phyloP scores from a whole-genome alignment of 1,140 invertebrate genomes.

The Euwallacea fornicatus region DNA sequence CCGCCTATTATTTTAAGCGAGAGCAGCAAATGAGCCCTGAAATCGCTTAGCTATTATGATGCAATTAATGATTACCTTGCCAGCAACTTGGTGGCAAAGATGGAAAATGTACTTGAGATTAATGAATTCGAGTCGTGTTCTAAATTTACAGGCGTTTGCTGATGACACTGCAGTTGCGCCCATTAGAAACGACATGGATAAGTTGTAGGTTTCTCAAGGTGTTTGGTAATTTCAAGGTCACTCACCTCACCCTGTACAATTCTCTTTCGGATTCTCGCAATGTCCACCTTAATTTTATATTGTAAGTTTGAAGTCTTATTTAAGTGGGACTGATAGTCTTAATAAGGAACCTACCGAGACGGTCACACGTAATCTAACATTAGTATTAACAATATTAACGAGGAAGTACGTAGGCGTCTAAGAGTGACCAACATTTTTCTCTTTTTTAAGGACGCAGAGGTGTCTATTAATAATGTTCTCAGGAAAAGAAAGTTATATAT shows the following conservation, averaged over 20 bases:
- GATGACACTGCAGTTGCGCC: no score
- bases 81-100: no score
- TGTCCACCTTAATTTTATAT: no score
- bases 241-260: no score
- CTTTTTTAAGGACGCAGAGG: no score
- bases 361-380: constrained; percentile 15
- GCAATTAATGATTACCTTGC: not conserved
- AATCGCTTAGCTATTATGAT: not conserved
- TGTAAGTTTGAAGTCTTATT: not conserved
- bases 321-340: constrained; percentile 23
- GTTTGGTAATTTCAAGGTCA: no score
- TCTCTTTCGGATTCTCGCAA: no score
- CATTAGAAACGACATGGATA: no score
- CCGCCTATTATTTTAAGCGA: not conserved
- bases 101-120: not conserved
- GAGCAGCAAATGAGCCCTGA: not conserved
- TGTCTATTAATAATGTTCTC: no score
- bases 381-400: constrained; percentile 11
- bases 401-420: constrained; percentile 13
- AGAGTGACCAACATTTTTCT: no score
- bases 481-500: not conserved
- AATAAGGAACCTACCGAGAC: constrained; percentile 18
- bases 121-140: not conserved
- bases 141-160: not conserved
- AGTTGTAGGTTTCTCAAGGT: no score